A percentile compares a stretch with the other conserved stretches of the same genome.
phyloP scores from a whole-genome alignment of 2,113 vertebrate species.

The Chrysochloris asiatica region DNA sequence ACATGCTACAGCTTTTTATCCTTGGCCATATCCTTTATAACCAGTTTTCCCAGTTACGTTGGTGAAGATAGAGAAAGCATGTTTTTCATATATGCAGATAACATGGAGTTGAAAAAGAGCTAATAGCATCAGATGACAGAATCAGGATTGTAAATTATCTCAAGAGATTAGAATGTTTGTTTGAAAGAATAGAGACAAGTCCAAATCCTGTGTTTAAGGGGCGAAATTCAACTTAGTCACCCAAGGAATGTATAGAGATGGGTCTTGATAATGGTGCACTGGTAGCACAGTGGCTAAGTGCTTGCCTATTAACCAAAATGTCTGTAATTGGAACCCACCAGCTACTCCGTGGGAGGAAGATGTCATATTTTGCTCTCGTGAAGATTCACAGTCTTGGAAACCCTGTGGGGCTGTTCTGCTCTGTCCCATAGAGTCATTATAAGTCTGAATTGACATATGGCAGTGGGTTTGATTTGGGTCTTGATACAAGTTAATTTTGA shows the following conservation, averaged over 20 bases:
- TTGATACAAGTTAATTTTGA: slow-evolving; percentile 36
- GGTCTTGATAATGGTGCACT: neutral
- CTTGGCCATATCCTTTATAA: neutral
- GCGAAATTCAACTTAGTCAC: neutral
- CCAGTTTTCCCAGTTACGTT: neutral
- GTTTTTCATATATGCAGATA: slow-evolving; percentile 36
- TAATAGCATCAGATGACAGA: slow-evolving; percentile 38
- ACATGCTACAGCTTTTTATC: slow-evolving; percentile 1
- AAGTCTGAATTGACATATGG: neutral
- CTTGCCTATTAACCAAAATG: too few species aligned
- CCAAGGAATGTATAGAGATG: neutral
- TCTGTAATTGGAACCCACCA: neutral
- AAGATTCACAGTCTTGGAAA: neutral
- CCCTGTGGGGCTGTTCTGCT: neutral
- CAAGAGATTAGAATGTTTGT: neutral
- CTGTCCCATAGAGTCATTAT: neutral
- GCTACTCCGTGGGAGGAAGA: neutral
- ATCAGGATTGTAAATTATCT: slow-evolving; percentile 34
- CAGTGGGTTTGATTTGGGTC: neutral
- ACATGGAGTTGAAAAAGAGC: slow-evolving; percentile 26
- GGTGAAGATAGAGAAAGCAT: slow-evolving; percentile 47
- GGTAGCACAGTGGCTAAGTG: too few species aligned
- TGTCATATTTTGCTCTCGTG: neutral
- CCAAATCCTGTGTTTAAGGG: neutral
- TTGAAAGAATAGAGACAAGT: slow-evolving; percentile 37